Evolutionary conservation across 2,797 vertebrate species (phyloP).

Genomic region (Micropoecilia bifurca): DNA sequence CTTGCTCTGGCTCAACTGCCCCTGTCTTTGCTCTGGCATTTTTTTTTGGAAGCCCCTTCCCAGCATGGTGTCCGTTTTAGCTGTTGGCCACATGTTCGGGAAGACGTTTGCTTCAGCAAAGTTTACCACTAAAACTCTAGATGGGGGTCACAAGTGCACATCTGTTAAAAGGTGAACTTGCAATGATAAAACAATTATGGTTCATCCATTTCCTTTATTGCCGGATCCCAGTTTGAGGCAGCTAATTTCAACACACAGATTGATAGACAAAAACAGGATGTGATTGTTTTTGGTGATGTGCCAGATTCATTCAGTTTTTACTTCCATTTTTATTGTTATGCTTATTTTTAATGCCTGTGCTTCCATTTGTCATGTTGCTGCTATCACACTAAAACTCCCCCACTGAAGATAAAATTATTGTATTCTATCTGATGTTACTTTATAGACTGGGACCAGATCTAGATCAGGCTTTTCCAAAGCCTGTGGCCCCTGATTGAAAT

Average conservation of each 20-base stretch:
- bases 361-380: neutral
- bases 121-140: slow-evolving; percentile 9
- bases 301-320: neutral
- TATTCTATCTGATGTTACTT: neutral
- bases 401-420: neutral
- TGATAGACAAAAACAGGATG: neutral
- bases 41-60: slow-evolving; percentile 59
- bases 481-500: too few relatives aligned
- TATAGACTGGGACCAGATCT: too few relatives aligned
- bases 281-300: neutral
- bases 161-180: neutral
- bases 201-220: neutral
- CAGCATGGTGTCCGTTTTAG: slow-evolving; percentile 57
- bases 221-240: neutral
- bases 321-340: neutral
- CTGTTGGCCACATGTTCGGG: slow-evolving; percentile 60
- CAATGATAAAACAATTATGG: neutral
- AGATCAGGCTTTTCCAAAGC: too few relatives aligned
- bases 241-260: neutral
- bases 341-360: neutral
- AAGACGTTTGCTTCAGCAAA: slow-evolving; percentile 39
- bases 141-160: neutral
- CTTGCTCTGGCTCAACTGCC: slow-evolving; percentile 42
- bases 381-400: neutral
- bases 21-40: slow-evolving; percentile 29